A percentile compares a stretch with the other conserved stretches of the same genome.
These are phyloP conservation scores for Microctonus brassicae DNA, from an alignment of 2,888 invertebrate genomes.

Conservation along the genomic window DNA sequence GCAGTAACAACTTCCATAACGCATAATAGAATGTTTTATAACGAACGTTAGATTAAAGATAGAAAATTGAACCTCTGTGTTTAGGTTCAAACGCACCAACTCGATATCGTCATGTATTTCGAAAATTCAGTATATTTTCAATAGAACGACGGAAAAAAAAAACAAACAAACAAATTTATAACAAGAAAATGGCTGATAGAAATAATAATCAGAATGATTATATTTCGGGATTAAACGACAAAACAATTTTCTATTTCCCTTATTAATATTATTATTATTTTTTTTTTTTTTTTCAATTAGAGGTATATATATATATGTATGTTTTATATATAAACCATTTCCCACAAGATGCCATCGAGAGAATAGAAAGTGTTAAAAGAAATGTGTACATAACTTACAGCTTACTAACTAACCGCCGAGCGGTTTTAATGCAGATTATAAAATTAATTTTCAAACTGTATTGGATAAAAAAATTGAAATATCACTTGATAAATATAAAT, in stretches of 20 bases:
- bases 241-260: slow-evolving; percentile 43
- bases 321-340: no score
- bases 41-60: slow-evolving; percentile 34
- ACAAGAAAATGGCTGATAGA: slow-evolving; percentile 6
- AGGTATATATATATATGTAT: slow-evolving; percentile 46
- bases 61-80: neutral
- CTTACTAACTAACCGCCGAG: slow-evolving; percentile 62
- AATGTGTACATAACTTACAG: slow-evolving; percentile 65
- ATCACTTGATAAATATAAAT: slow-evolving; percentile 30
- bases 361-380: slow-evolving; percentile 48
- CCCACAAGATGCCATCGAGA: slow-evolving; percentile 61
- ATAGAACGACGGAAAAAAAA: neutral
- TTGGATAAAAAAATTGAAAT: slow-evolving; percentile 16
- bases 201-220: neutral
- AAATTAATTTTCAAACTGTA: slow-evolving; percentile 17
- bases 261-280: slow-evolving; percentile 32
- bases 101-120: neutral
- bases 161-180: neutral
- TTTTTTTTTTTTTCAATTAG: slow-evolving; percentile 46
- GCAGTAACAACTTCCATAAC: slow-evolving; percentile 44
- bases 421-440: slow-evolving; percentile 54
- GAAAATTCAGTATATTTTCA: neutral
- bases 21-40: slow-evolving; percentile 49
- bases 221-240: slow-evolving; percentile 37
- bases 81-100: neutral